Percentiles rank a stretch among this genome's conserved stretches.
Evolutionary conservation across 2,113 vertebrate species (phyloP).

Genomic region (Mobula hypostoma): DNA sequence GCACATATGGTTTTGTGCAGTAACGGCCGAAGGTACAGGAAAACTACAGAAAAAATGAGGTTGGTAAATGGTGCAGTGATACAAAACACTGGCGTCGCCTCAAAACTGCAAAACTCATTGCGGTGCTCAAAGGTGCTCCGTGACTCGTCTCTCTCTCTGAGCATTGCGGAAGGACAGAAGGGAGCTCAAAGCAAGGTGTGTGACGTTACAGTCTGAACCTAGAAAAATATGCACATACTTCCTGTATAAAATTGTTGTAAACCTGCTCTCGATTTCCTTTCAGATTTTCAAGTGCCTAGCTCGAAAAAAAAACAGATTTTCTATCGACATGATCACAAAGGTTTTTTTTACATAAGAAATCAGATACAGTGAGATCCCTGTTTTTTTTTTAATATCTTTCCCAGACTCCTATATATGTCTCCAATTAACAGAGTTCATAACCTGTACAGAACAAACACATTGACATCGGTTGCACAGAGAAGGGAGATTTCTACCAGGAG

Average conservation of each 20-base stretch:
- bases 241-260: slow-evolving; percentile 35
- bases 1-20: too few species aligned
- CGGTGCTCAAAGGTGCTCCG: background rate
- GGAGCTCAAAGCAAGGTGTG: background rate
- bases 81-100: background rate
- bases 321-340: slow-evolving; percentile 17
- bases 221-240: slow-evolving; percentile 35
- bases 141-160: background rate
- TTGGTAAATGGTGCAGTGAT: slow-evolving; percentile 10
- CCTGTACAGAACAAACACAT: slow-evolving; percentile 25
- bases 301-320: slow-evolving; percentile 33
- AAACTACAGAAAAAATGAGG: slow-evolving; percentile 35
- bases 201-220: slow-evolving; percentile 13
- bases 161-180: background rate
- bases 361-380: background rate
- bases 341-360: slow-evolving; percentile 33
- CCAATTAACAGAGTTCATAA: slow-evolving; percentile 24
- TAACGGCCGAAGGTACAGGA: background rate
- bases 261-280: background rate
- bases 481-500: slow-evolving; percentile 13
- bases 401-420: slow-evolving; percentile 10
- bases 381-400: background rate
- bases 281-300: slow-evolving; percentile 10
- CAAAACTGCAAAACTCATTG: background rate
- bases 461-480: slow-evolving; percentile 31